Evolutionary conservation across 2,888 invertebrate genomes (phyloP), one percentile per base, ranked within the genome.

Genomic region (Drosophila neutralis): DNA sequence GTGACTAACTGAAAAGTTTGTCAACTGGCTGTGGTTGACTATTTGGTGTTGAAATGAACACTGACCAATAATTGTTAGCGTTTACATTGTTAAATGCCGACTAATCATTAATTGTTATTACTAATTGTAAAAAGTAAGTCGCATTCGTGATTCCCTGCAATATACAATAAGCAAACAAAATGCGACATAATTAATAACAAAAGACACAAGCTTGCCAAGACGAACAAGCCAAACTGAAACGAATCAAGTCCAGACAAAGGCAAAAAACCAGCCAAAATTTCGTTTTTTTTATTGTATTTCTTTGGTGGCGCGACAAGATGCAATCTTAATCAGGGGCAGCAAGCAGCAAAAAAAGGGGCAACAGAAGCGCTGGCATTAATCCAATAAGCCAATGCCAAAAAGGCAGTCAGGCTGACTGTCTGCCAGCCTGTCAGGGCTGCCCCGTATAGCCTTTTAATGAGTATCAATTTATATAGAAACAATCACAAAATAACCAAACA

Each of bases 301-400:
- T 59, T 54, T 58, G 67, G 61, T 48, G 76, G 61, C 68, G 73
- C 80, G 80, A 84, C 80, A 78, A 86, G 82, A 87, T 86, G 86
- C 82, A 83, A 87, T 87, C 86, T 83, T 69, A 83, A 82, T 79
- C 78, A 70, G 82, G 72, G 79, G 73, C 81, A 71, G 73, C 60
- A 56, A 54, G 59, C 45, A 63, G 21, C 42, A 57, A 40, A 24
- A 64, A 21, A 51, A 2, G 56, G 35, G 38, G 56, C 78, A 76
- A 74, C 80, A 78, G 77, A 74, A 81, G 82, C 76, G 66, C 61
- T 69, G 65, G 67, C 80, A 79, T 76, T 83, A 87, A 87, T 80
- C 81, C 81, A 80, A 84, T 88, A 87, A 78, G 73, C 77, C 77
- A 76, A 62, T 52, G 57, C 69, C 67, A 67, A 75, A 77, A 73